A percentile compares a stretch with the other conserved stretches of the same genome.
Conservation (phyloP, 2,797 vertebrate genomes). For the Nannoperca obscura region DNA sequence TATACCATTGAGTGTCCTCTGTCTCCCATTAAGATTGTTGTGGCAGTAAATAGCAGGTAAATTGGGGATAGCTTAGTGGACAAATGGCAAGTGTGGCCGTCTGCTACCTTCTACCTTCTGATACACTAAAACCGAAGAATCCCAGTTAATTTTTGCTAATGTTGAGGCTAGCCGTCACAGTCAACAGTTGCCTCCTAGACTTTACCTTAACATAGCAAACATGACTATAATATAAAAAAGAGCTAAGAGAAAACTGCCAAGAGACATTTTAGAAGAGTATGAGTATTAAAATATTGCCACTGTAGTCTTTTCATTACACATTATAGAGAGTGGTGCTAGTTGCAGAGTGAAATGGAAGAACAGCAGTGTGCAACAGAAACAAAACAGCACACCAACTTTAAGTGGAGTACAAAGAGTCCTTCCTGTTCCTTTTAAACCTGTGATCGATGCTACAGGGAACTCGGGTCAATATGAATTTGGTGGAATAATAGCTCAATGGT, state of each 20-base stretch:
- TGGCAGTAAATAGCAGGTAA: conserved; percentile 57
- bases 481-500: conserved; percentile 43
- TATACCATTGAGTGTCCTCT: conserved; percentile 32
- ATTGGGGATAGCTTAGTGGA: conserved; percentile 41
- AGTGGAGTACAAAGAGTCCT: conserved; percentile 29
- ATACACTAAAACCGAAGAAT: conserved; percentile 15
- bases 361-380: conserved; percentile 8
- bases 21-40: conserved; percentile 51
- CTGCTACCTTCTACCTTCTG: conserved; percentile 43
- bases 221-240: background rate
- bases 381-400: conserved; percentile 21
- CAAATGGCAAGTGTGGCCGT: conserved; percentile 45
- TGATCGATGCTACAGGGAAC: conserved; percentile 47
- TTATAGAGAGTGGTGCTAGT: conserved; percentile 3
- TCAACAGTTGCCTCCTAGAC: conserved; percentile 8
- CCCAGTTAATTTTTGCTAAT: conserved; percentile 36
- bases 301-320: background rate
- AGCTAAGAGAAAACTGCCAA: background rate
- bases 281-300: background rate
- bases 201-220: background rate
- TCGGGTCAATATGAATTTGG: conserved; percentile 51
- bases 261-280: background rate
- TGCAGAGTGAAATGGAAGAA: conserved; percentile 6
- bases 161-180: background rate
- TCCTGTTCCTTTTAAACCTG: conserved; percentile 42